phyloP scores from a whole-genome alignment of 2,797 vertebrate genomes.

The Tiaroga cobitis region DNA sequence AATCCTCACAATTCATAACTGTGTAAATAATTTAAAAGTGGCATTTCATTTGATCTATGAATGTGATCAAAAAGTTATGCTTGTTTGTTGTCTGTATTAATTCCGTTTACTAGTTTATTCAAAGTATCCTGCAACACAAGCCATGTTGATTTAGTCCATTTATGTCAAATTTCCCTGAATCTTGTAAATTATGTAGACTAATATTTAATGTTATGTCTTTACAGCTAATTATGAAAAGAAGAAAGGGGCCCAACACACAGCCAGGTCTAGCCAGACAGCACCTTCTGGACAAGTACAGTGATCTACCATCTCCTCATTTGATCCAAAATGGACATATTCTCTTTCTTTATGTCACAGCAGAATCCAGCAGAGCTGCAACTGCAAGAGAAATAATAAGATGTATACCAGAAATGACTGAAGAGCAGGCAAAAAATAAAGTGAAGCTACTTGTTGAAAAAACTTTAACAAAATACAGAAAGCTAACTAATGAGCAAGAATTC shows the following conservation, averaged over 20 bases:
- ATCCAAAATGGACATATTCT: slow-evolving; percentile 33
- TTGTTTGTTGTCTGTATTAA: slow-evolving; percentile 5
- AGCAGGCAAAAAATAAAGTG: slow-evolving; percentile 18
- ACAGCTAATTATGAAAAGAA: slow-evolving; percentile 21
- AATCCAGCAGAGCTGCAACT: slow-evolving; percentile 33
- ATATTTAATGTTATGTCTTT: slow-evolving; percentile 26
- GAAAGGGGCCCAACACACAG: slow-evolving; percentile 28
- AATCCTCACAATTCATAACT: neutral
- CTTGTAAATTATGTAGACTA: slow-evolving; percentile 7
- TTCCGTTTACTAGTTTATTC: neutral
- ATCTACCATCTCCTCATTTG: neutral
- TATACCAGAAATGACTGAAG: slow-evolving; percentile 16
- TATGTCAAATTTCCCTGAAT: neutral
- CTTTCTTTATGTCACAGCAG: neutral
- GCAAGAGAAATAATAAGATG: slow-evolving; percentile 19
- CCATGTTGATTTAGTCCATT: slow-evolving; percentile 7
- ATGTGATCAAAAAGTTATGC: slow-evolving; percentile 14
- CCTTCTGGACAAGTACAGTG: slow-evolving; percentile 15
- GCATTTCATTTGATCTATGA: slow-evolving; percentile 8
- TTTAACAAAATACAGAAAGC: slow-evolving; percentile 2
- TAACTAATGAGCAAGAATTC: neutral
- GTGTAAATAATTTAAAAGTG: slow-evolving; percentile 5
- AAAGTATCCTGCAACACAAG: slow-evolving; percentile 1
- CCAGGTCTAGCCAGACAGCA: slow-evolving; percentile 26
- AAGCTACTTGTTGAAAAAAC: slow-evolving; percentile 14